phyloP scores from a whole-genome alignment of 2,797 vertebrate genomes.

The Hylomyscus alleni region DNA sequence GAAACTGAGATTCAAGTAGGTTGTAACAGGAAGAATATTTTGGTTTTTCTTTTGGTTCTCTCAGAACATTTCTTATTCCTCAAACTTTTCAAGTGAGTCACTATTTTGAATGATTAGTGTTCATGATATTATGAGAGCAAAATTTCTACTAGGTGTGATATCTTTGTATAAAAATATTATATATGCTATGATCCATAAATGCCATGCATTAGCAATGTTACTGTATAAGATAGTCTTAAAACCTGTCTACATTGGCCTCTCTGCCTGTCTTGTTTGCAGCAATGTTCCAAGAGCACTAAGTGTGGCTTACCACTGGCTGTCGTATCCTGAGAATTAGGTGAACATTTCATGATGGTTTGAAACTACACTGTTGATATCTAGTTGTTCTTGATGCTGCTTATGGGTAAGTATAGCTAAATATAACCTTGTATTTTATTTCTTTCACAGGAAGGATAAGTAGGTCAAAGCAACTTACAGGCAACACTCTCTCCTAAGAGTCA shows the following conservation, averaged over 20 bases:
- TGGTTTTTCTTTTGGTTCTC: not conserved
- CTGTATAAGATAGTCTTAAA: not conserved
- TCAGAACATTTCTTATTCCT: not conserved
- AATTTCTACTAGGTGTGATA: not conserved
- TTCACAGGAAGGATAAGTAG: not conserved
- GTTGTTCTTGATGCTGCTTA: not conserved
- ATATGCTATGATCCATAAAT: not conserved
- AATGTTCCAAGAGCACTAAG: not conserved
- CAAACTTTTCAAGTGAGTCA: not conserved
- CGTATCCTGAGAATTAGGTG: not conserved
- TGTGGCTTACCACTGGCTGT: not conserved
- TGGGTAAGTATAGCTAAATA: not conserved
- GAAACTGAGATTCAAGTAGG: not conserved
- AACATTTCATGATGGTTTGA: not conserved
- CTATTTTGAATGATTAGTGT: not conserved
- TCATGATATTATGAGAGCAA: not conserved
- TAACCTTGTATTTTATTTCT: not conserved
- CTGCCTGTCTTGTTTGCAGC: not conserved
- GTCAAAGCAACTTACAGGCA: slow-evolving; percentile 19
- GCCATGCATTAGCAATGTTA: not conserved
- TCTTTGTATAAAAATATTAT: not conserved
- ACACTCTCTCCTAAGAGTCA: not conserved
- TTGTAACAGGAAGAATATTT: not conserved
- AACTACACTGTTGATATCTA: not conserved
- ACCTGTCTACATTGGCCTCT: not conserved